Evolutionary conservation across 2,888 invertebrate genomes (phyloP).

Genomic region (Chesias legatella): DNA sequence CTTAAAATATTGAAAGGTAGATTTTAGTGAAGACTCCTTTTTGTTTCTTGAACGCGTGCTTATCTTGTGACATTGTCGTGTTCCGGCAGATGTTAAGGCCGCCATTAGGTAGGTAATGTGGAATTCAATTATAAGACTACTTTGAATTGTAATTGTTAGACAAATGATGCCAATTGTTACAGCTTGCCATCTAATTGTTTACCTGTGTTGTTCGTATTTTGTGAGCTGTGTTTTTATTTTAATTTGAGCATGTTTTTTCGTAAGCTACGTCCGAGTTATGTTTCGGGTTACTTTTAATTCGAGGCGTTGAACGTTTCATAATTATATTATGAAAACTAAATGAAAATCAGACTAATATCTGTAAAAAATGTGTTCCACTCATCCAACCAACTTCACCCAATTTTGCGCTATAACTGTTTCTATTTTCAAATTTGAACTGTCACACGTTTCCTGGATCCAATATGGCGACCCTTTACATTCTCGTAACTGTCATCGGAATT

Average conservation of each 20-base stretch:
- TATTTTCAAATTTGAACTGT: conserved; percentile 61
- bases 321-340: no score
- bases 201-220: conserved; percentile 12
- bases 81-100: conserved; percentile 21
- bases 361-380: conserved; percentile 26
- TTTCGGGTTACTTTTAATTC: no score
- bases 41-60: conserved; percentile 12
- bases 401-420: conserved; percentile 59
- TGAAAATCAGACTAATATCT: conserved; percentile 16
- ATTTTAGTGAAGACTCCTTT: conserved; percentile 10
- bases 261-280: no score
- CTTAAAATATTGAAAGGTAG: conserved; percentile 8
- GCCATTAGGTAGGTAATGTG: no score
- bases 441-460: conserved; percentile 59
- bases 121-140: conserved; percentile 3
- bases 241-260: no score
- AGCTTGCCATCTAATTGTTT: neutral
- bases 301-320: no score
- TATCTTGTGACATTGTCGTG: conserved; percentile 17
- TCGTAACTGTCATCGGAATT: conserved; percentile 35
- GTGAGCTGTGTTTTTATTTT: no score
- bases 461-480: conserved; percentile 45
- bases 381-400: conserved; percentile 46
- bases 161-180: conserved; percentile 4
- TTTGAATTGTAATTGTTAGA: conserved; percentile 4